These are phyloP conservation scores for Tetropium fuscum DNA, from an alignment of 2,888 invertebrate genomes.

Conservation along the genomic window DNA sequence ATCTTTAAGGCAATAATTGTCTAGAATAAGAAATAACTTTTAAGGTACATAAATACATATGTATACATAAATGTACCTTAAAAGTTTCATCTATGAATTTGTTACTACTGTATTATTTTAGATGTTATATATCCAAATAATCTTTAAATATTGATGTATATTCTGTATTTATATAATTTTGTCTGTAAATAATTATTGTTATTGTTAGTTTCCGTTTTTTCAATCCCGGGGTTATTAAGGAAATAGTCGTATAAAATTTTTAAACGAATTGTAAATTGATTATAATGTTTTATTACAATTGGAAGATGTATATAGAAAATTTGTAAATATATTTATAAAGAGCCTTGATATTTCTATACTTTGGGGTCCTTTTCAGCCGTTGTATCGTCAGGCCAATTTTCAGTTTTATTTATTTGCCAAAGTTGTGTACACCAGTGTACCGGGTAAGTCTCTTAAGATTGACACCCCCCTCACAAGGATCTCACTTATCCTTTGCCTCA, in stretches of 20 bases:
- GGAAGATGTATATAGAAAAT: conserved; percentile 57
- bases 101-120: conserved; percentile 45
- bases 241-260: conserved; percentile 55
- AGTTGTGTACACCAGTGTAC: too few relatives aligned
- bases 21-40: conserved; percentile 40
- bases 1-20: conserved; percentile 45
- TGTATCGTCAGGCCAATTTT: too few relatives aligned
- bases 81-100: conserved; percentile 35
- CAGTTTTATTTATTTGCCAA: too few relatives aligned
- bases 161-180: conserved; percentile 58
- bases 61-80: conserved; percentile 53
- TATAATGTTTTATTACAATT: conserved; percentile 62
- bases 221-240: conserved; percentile 54
- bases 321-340: conserved; percentile 65
- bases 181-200: conserved; percentile 64
- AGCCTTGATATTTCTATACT: conserved; percentile 23
- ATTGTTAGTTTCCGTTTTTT: conserved; percentile 61
- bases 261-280: conserved; percentile 60
- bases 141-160: conserved; percentile 46
- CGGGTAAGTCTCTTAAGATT: too few relatives aligned
- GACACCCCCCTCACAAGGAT: too few relatives aligned
- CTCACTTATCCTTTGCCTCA: too few relatives aligned
- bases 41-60: too few relatives aligned
- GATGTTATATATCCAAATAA: conserved; percentile 48
- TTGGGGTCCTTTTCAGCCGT: conserved; percentile 4